Base-by-base conservation (phyloP, 2,797 vertebrate genomes). In the Rhinichthys osculus region DNA sequence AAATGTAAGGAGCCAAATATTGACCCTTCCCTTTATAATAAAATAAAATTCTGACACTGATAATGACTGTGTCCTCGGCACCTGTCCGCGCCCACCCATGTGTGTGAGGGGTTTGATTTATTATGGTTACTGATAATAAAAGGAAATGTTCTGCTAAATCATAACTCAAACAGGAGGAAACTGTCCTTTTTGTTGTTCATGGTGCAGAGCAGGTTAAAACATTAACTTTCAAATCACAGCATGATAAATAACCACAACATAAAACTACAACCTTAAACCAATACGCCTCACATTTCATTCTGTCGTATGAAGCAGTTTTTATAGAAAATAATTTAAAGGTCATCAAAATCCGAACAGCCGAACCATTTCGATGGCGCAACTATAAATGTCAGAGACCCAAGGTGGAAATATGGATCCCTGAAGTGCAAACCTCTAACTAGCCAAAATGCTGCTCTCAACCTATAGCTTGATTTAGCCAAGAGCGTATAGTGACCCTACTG, bases 351-450 rank as follows among this genome's bases (percentile, higher is more conserved):
- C 62, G 73, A 85, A 71, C 84, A 42, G 79, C 62, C 50, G 50
- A 74, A 67, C 82, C 81, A 64, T 87, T 86, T 85, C 76, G 70
- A 69, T 14, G 59, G 47, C 3, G 76, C 47, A 40, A 72, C 40
- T 81, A 82, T 84, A 89, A 89, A 88, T 86, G 82, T 89, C 88
- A 88, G 30, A 85, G 84, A 71, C 57, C 59, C 67, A 79, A 54
- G 66, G 73, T 69, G 77, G 81, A 71, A 82, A 59, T 77, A 74
- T 72, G 47, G 71, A 85, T 84, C 50, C 83, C 83, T 21, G 52
- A 69, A 85, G 85, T 85, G 70, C 16, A 69, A 72, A 78, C 81
- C 70, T 84, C 80, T 82, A 79, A 87, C 77, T 76, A 88, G 67
- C 59, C 67, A 85, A 84, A 87, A 82, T 44, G 40, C 54, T 33